Evolutionary conservation across 2,888 invertebrate species (phyloP).

Genomic region (Xestoiulus laeticollis): DNA sequence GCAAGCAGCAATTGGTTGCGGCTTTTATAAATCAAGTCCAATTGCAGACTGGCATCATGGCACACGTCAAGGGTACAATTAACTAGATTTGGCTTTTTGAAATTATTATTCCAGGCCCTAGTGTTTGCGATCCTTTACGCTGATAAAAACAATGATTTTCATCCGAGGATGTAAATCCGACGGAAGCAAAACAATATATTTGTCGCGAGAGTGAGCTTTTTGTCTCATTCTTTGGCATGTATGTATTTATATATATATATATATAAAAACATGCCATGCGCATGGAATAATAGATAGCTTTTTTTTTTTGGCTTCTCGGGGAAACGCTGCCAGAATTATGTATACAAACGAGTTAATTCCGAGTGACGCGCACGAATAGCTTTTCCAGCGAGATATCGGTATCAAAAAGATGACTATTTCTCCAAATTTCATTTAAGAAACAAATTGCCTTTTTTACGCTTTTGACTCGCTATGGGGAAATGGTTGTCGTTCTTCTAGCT

Average conservation of each 20-base stretch:
- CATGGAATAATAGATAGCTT: not conserved
- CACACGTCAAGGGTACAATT: constrained; percentile 20
- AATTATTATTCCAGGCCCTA: not conserved
- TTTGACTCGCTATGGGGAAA: too few relatives aligned
- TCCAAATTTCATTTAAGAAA: not conserved
- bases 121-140: not conserved
- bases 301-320: not conserved
- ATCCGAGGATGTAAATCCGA: not conserved
- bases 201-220: not conserved
- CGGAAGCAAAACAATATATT: not conserved
- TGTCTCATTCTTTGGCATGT: not conserved
- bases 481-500: too few relatives aligned
- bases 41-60: constrained; percentile 1
- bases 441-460: not conserved
- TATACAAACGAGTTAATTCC: constrained; percentile 26
- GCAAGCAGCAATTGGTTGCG: not conserved
- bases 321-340: not conserved
- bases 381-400: not conserved
- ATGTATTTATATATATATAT: not conserved
- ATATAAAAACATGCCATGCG: not conserved
- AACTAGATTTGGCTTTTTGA: not conserved
- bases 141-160: constrained; percentile 6
- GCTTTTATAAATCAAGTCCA: constrained; percentile 3
- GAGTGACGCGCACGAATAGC: not conserved
- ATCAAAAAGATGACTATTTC: not conserved